Conservation (phyloP, 2,113 vertebrate species). For the Dicentrarchus labrax region DNA sequence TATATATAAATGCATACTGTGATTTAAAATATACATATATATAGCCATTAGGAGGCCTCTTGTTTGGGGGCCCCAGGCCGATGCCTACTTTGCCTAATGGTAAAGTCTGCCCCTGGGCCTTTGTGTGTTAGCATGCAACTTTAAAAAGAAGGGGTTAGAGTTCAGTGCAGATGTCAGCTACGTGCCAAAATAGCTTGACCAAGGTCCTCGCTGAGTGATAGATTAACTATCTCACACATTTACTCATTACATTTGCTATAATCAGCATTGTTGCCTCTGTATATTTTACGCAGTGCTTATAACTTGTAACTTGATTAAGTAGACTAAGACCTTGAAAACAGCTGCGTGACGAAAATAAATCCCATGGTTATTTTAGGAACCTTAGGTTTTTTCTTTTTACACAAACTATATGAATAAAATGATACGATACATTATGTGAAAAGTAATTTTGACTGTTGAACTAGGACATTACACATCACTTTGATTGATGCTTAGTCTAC, state of each 20-base stretch:
- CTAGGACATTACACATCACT: slow-evolving; percentile 9
- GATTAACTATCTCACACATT: background rate
- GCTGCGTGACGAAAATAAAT: slow-evolving; percentile 1
- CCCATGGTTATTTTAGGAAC: slow-evolving; percentile 9
- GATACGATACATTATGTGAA: background rate
- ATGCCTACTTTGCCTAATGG: background rate
- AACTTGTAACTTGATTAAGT: background rate
- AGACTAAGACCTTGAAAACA: background rate
- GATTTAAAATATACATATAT: background rate
- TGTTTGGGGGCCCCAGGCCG: background rate
- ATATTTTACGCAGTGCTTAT: background rate
- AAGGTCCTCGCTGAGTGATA: background rate
- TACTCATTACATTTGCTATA: slow-evolving; percentile 17
- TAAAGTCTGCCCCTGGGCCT: background rate
- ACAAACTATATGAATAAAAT: too few species aligned
- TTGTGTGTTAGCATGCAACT: background rate
- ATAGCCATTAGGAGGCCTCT: background rate
- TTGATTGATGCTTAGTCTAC: background rate
- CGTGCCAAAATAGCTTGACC: slow-evolving; percentile 8
- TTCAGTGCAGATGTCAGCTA: slow-evolving; percentile 6
- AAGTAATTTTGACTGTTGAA: background rate
- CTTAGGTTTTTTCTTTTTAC: too few species aligned
- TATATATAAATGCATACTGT: too few species aligned
- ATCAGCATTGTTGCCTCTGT: background rate
- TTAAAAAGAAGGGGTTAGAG: slow-evolving; percentile 26